A percentile compares a stretch with the other conserved stretches of the same genome.
phyloP scores from a whole-genome alignment of 2,797 vertebrate species.

The Benthosema pterotum region DNA sequence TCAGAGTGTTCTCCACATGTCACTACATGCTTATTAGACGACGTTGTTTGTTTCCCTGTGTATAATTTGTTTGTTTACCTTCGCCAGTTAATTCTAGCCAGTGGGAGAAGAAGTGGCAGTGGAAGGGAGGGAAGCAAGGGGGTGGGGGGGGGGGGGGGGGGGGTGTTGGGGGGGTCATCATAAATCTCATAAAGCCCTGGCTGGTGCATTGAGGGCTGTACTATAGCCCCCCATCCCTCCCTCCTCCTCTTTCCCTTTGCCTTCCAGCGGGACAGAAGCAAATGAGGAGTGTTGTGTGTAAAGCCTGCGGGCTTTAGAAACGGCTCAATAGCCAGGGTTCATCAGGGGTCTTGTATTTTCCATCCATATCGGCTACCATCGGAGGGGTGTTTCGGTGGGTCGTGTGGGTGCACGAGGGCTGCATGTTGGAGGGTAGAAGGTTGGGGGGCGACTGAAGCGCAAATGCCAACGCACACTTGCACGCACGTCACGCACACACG shows the following conservation, averaged over 20 bases:
- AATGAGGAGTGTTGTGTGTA: conserved; percentile 70
- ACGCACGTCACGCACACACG: conserved; percentile 2
- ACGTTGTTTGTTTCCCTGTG: conserved; percentile 72
- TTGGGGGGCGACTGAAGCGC: conserved; percentile 58
- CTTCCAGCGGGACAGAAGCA: conserved; percentile 40
- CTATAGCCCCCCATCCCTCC: conserved; percentile 42
- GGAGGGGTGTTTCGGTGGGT: conserved; percentile 52
- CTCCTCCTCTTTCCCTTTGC: conserved; percentile 28
- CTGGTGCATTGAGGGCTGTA: conserved; percentile 49
- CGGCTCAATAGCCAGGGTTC: conserved; percentile 77
- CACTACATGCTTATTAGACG: conserved; percentile 75
- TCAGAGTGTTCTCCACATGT: conserved; percentile 63
- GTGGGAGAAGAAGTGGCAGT: conserved; percentile 68
- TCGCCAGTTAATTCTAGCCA: conserved; percentile 72
- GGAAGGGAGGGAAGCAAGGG: conserved; percentile 50
- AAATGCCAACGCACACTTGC: conserved; percentile 54
- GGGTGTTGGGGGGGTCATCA: conserved; percentile 26
- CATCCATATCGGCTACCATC: conserved; percentile 79
- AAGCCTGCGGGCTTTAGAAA: conserved; percentile 73
- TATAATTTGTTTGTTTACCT: conserved; percentile 79
- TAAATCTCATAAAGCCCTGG: conserved; percentile 75
- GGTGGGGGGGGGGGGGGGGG: neutral
- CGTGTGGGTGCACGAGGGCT: conserved; percentile 28
- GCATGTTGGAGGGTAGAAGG: conserved; percentile 54
- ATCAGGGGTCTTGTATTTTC: conserved; percentile 77